Percentiles rank a stretch among this genome's conserved stretches.
Conservation (phyloP, 1,140 invertebrate species). For the Hydropsyche tenuis region DNA sequence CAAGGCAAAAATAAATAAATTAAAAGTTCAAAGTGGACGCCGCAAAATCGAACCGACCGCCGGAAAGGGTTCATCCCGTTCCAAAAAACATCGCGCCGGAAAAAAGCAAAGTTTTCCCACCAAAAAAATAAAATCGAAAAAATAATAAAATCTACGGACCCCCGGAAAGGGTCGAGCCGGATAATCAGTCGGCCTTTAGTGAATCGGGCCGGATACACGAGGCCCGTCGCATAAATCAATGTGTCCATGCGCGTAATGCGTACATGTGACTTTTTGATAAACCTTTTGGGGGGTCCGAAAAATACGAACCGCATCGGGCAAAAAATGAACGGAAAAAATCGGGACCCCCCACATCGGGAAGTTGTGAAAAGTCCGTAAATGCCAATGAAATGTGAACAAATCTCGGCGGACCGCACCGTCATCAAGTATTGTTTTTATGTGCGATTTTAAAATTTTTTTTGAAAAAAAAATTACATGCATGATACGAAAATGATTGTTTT, state of each 20-base stretch:
- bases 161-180: conserved; percentile 23
- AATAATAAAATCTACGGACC: background rate
- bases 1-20: no score
- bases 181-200: conserved; percentile 38
- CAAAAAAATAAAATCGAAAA: background rate
- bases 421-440: no score
- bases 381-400: conserved; percentile 47
- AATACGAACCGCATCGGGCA: no score
- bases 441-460: conserved; percentile 7
- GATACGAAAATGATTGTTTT: no score
- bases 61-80: no score
- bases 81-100: no score
- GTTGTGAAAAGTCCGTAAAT: conserved; percentile 29
- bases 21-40: no score
- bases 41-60: no score
- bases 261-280: conserved; percentile 40
- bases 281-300: conserved; percentile 16
- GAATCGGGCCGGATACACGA: conserved; percentile 21
- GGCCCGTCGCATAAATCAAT: conserved; percentile 34
- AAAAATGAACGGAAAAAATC: no score
- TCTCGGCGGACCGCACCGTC: conserved; percentile 1
- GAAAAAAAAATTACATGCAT: no score
- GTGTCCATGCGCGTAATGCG: conserved; percentile 23
- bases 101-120: conserved; percentile 17
- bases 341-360: no score